Base-by-base conservation (phyloP, 1,140 invertebrate genomes). In the Leucophenga varia region DNA sequence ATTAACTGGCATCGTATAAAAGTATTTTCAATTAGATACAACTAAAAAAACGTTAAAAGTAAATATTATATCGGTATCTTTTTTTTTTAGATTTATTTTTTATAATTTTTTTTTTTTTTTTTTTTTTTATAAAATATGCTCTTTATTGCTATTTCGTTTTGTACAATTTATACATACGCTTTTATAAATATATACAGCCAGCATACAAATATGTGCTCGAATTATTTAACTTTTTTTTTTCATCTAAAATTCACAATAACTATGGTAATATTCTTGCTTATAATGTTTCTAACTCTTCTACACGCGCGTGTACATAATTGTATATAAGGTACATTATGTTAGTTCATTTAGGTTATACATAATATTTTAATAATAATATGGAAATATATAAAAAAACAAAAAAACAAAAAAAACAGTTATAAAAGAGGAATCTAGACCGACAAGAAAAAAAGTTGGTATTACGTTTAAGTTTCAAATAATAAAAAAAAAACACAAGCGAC, bases 151-250 rank as follows among this genome's bases (percentile, higher is more conserved):
- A 25, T 37, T 43, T 37, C 32, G 49, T 48, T 56, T 59, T 63
- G 32, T 63, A 65, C 61, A 65, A 56, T 63, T 63, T 63, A 41
- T 67, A 65, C 59, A 65, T 65, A n/a, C n/a, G n/a, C n/a, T n/a
- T n/a, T n/a, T n/a, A n/a, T n/a, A n/a, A n/a, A n/a, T n/a, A n/a
- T n/a, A n/a, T n/a, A n/a, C n/a, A n/a, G n/a, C n/a, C n/a, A n/a
- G n/a, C n/a, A n/a, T n/a, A n/a, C n/a, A n/a, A n/a, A n/a, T n/a
- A n/a, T n/a, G n/a, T n/a, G n/a, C n/a, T n/a, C n/a, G n/a, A n/a
- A n/a, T n/a, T n/a, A n/a, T n/a, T n/a, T n/a, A n/a, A n/a, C n/a
- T n/a, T n/a, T n/a, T n/a, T n/a, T n/a, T n/a, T n/a, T n/a, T n/a
- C n/a, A 65, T 65, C 61, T 65, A 65, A 63, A 65, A 65, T 63